phyloP scores from a whole-genome alignment of 2,113 vertebrate genomes.

The Psephotus haematonotus region DNA sequence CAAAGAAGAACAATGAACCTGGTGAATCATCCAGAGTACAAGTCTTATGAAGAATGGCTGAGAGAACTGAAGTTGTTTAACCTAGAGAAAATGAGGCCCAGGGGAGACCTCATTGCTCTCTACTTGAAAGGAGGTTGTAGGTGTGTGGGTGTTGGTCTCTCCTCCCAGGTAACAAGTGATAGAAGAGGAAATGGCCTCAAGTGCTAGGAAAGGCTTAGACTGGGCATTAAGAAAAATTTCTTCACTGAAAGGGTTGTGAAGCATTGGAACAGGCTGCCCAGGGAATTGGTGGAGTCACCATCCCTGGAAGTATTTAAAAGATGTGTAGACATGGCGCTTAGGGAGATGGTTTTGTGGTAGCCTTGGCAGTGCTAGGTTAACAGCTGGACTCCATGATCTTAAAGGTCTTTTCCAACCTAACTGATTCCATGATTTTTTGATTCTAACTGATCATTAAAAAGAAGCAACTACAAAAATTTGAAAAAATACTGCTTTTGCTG shows the following conservation, averaged over 20 bases:
- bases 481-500: background rate
- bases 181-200: background rate
- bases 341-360: no score
- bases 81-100: background rate
- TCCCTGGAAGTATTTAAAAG: background rate
- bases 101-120: background rate
- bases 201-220: fast-evolving
- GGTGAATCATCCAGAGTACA: background rate
- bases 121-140: background rate
- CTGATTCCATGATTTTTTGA: fast-evolving
- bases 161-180: fast-evolving
- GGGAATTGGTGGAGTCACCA: background rate
- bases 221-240: background rate
- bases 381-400: background rate
- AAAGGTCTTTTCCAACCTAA: background rate
- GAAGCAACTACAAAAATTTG: background rate
- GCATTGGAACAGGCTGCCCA: background rate
- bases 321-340: background rate
- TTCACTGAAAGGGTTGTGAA: background rate
- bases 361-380: background rate
- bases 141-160: background rate
- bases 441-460: background rate
- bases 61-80: background rate
- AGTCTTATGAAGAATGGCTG: background rate
- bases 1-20: background rate